Base-by-base conservation (phyloP, 1,140 invertebrate species). In the Drosophila nikananu region DNA sequence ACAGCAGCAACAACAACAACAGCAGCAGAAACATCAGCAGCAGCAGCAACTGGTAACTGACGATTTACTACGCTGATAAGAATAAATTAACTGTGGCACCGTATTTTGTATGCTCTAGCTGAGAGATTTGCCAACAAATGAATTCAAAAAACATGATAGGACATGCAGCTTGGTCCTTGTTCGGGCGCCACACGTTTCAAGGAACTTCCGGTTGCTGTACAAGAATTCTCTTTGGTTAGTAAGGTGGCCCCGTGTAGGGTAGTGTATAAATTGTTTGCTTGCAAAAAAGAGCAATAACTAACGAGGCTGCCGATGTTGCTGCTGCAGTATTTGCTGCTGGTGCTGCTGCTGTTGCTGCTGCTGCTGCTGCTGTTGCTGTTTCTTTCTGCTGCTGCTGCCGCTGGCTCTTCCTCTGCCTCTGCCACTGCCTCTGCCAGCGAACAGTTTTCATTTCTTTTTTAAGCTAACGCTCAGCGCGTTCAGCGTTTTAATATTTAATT, bases 381-480 rank as follows among this genome's bases (percentile, higher is more conserved):
- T 27, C 27, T 27, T 30, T 30, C 10, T 51, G 60, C 19, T 60
- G 60, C 19, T 62, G 32, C 48, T 35, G 68, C 21, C 35, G 25
- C 48, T 44, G 64, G n/a, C n/a, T n/a, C 27, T 3, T 3, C 32
- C 42, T 10, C 48, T 42, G 59, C 17, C 12, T 13, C 48, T 44
- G 57, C 44, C 39, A 13, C 46, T 7, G 52, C 25, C 23, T 13
- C 39, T 64, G 63, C 41, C 19, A 41, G 41, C 51, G 30, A 46
- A 57, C 73, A 66, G 82, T 90, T 91, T 91, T 80, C 82, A 86
- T 91, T 91, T 91, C 84, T 90, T 91, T 91, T 91, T 91, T 91
- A 91, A 91, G 83, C 89, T 81, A 90, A 83, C 76, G 90, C 65
- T 83, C 67, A 48, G 52, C 82, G 80, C 77, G 75, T 61, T 81